Base-by-base conservation (phyloP, 2,888 invertebrate genomes). In the Limenitis camilla region DNA sequence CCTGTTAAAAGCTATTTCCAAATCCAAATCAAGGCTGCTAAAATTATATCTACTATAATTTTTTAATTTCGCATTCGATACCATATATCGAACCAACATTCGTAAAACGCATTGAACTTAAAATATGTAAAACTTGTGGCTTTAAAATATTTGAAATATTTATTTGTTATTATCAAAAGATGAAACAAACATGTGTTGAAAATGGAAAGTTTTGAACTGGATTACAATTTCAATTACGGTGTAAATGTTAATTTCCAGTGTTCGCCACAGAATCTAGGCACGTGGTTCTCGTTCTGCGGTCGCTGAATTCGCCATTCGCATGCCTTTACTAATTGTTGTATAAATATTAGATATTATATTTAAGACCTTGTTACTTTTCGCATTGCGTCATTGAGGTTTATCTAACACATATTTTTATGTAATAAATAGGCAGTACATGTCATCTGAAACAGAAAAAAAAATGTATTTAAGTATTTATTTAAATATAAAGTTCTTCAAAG, bases 321-420 rank as follows among this genome's bases (percentile, higher is more conserved):
- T 40, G 46, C 40, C 49, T 49, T 28, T 40, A 42, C 53, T 53
- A 56, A 56, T 56, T 49, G 43, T 33, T 50, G 46, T 33, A 43
- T 44, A 59, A 60, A 55, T 50, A 55, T 54, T 49, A 51, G 51
- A 51, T 45, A 45, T 45, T 51, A 19, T 19, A 19, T 19, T 51
- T 51, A 44, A 50, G 39, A 29, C n/a, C 40, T 44, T 30, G 51
- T 51, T 51, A 40, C 51, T 40, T 33, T 28, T 33, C 10, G 27
- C 32, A 39, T 49, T 49, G 27, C 49, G 45, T 51, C 44, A 40
- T 30, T 33, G 10, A 33, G 5, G 19, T 46, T 35, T 11, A 36
- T 29, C 36, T 38, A 30, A 45, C 36, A 36, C 2, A 19, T 19
- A 19, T 19, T 19, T 19, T 19, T 19, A 28, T 45, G 36, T 11